phyloP scores from a whole-genome alignment of 2,888 invertebrate species.

The Eilema griseolum region DNA sequence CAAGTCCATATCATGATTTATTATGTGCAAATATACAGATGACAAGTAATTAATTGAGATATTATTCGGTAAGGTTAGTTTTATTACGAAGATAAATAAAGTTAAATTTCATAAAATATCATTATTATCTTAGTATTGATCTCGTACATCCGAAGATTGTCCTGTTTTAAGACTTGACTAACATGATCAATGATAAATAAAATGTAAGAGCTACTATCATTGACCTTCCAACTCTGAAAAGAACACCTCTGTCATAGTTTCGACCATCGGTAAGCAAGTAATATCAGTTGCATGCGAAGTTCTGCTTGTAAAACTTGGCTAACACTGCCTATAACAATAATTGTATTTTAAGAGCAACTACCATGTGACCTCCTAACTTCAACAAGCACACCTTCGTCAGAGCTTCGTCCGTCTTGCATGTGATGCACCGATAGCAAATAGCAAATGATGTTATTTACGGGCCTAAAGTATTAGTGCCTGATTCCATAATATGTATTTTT shows the following conservation, averaged over 20 bases:
- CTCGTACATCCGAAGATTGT: background rate
- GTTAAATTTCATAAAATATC: background rate
- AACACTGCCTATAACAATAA: too few species aligned
- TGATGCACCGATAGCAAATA: too few species aligned
- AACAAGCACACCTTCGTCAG: too few species aligned
- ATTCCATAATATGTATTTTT: too few species aligned
- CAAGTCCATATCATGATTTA: background rate
- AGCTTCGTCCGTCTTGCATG: too few species aligned
- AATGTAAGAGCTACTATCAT: too few species aligned
- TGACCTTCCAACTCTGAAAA: background rate
- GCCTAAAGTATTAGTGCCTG: too few species aligned
- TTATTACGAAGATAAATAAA: background rate
- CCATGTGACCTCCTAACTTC: too few species aligned
- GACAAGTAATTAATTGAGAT: background rate
- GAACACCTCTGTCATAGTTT: background rate
- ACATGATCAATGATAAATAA: background rate
- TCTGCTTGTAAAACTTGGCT: too few species aligned
- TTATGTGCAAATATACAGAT: background rate
- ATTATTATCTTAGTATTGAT: background rate
- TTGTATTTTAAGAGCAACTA: too few species aligned
- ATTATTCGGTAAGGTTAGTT: background rate
- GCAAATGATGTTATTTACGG: too few species aligned
- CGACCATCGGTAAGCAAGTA: background rate
- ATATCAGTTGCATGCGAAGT: background rate
- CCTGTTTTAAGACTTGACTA: background rate